Evolutionary conservation across 2,888 invertebrate species (phyloP).

Genomic region (Spisula solida): DNA sequence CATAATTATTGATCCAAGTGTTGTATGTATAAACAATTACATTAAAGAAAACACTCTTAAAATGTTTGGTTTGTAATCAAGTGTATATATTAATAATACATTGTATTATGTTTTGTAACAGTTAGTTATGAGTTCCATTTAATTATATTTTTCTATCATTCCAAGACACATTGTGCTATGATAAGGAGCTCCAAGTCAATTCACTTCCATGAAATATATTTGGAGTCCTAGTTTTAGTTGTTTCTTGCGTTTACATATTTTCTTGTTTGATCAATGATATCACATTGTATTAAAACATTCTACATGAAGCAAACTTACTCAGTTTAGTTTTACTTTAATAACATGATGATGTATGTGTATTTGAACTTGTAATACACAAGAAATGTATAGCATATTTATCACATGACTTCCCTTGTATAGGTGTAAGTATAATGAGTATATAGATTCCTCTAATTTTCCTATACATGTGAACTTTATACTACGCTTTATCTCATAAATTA

Average conservation of each 20-base stretch:
- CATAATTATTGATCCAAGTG: no score
- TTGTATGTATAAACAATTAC: no score
- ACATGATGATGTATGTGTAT: background rate
- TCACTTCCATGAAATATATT: background rate
- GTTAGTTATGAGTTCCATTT: slow-evolving; percentile 14
- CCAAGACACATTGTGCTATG: slow-evolving; percentile 10
- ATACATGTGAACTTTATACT: no score
- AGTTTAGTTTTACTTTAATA: background rate
- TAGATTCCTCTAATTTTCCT: no score
- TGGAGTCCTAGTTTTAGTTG: background rate
- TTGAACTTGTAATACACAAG: background rate
- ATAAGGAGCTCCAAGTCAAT: background rate
- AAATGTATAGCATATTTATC: background rate
- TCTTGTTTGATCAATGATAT: background rate
- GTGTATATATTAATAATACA: background rate
- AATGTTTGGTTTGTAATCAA: background rate
- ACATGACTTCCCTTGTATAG: no score
- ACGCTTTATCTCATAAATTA: no score
- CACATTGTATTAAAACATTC: background rate
- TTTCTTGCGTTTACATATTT: background rate
- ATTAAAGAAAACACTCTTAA: no score
- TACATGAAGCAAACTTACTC: background rate
- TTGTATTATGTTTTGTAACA: background rate
- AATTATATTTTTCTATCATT: background rate
- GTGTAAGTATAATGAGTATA: no score